Evolutionary conservation across 2,113 vertebrate genomes (phyloP).

Genomic region (Andinoacara biseriatus): DNA sequence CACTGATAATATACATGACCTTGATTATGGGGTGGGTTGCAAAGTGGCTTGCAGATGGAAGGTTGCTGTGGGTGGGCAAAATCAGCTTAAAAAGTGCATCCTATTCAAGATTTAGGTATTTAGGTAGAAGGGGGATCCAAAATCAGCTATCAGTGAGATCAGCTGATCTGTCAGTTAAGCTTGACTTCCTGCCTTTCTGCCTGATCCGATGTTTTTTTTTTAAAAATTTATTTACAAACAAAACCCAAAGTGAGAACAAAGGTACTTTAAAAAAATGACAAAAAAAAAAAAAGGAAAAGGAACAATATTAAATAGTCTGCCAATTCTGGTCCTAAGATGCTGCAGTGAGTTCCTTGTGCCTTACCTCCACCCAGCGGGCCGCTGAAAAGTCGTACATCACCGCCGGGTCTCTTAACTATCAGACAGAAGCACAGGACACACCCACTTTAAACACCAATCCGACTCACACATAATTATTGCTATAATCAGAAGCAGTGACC

Average conservation of each 20-base stretch:
- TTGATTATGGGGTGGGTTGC: not conserved
- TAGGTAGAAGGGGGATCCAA: too few species aligned
- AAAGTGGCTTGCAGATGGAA: not conserved
- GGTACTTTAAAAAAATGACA: not conserved
- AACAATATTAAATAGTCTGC: not conserved
- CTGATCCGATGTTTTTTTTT: not conserved
- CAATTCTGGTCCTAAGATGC: not conserved
- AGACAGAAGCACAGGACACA: conserved; percentile 51
- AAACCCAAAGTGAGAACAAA: not conserved
- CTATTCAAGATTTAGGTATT: not conserved
- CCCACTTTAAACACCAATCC: conserved; percentile 5
- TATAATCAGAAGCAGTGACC: not conserved
- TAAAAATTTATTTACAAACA: not conserved
- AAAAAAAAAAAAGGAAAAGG: too few species aligned
- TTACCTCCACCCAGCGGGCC: conserved; percentile 71
- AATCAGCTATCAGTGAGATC: not conserved
- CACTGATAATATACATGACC: fast-evolving
- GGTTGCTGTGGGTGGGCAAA: not conserved
- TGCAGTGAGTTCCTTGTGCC: not conserved
- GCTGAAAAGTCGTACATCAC: conserved; percentile 71
- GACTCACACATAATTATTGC: not conserved
- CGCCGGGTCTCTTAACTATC: conserved; percentile 71
- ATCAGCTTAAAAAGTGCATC: fast-evolving
- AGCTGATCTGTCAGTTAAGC: not conserved
- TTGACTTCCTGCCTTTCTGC: too few species aligned